Evolutionary conservation across 2,888 invertebrate genomes (phyloP).

Genomic region (Meiosimyza platycephala): DNA sequence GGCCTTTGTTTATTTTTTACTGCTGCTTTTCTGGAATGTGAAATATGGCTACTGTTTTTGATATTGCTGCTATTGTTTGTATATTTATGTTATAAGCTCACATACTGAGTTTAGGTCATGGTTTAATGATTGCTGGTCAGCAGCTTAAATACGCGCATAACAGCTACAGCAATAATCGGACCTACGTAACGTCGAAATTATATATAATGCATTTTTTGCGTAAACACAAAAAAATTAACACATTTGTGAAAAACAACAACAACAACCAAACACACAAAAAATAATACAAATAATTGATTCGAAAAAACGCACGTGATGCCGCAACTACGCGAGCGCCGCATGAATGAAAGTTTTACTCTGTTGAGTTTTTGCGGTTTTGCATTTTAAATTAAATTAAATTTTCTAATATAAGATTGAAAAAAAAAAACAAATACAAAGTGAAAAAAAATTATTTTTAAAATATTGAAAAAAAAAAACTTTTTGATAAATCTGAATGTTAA

Average conservation of each 20-base stretch:
- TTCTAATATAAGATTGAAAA: not conserved
- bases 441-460: constrained; percentile 23
- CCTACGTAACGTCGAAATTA: not conserved
- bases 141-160: not conserved
- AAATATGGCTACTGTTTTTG: not conserved
- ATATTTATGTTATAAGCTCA: no score
- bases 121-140: constrained; percentile 18
- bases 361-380: not conserved
- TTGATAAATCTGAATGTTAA: no score
- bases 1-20: no score
- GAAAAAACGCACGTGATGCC: constrained; percentile 23
- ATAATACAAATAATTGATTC: not conserved
- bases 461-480: constrained; percentile 17
- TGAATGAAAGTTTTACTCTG: constrained; percentile 8
- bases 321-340: not conserved
- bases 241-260: not conserved
- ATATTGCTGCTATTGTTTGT: constrained; percentile 20
- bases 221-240: not conserved
- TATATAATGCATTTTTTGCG: not conserved
- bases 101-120: constrained; percentile 8
- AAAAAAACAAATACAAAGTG: constrained; percentile 9
- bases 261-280: not conserved
- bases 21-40: not conserved
- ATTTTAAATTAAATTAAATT: not conserved
- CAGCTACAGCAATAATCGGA: not conserved